Evolutionary conservation across 2,113 vertebrate species (phyloP), one percentile per base, ranked within the genome.

Genomic region (Larimichthys polyactis): DNA sequence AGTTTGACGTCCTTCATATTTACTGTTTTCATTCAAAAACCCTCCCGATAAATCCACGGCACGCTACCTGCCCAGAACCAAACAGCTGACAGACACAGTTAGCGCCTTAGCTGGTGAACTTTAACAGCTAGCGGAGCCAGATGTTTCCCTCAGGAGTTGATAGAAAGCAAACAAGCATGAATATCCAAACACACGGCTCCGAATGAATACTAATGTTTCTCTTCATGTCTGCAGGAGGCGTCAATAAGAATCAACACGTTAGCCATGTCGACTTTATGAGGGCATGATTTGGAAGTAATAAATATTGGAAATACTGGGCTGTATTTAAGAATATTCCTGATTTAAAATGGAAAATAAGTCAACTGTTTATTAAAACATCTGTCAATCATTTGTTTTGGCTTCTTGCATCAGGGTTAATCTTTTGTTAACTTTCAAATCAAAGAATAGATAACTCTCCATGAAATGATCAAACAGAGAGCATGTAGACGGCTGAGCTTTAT

Each of bases 401-500:
- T 62, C 3, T 2, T 54, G 66, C 15, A 1, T 22, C 5, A 9
- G 20, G 20, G 66, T 46, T 63, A 72, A 76, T 76, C 66, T 80
- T 63, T 10, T 68, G 71, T 79, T 77, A 63, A 77, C 81, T 73
- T 32, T 78, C 5, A 54, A 68, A 73, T 79, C 65, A 24, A 24
- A 24, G 24, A 24, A 24, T 24, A 24, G 24, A 24, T 24, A 24
- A 24, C 24, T 24, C 62, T 51, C 27, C 17, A n/a, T 75, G 15
- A 27, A 48, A 36, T 40, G 19, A 79, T 79, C 55, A 79, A 70
- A 75, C 46, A 65, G 36, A 20, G 59, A 3, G 29, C 24, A 70
- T 32, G 55, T 43, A 43, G 20, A 59, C 54, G 20, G 66, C 1
- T 36, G 40, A 75, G 65, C 27, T 58, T 17, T 71, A 49, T 75